Conservation (phyloP, 2,797 vertebrate genomes). For the Alosa sapidissima region DNA sequence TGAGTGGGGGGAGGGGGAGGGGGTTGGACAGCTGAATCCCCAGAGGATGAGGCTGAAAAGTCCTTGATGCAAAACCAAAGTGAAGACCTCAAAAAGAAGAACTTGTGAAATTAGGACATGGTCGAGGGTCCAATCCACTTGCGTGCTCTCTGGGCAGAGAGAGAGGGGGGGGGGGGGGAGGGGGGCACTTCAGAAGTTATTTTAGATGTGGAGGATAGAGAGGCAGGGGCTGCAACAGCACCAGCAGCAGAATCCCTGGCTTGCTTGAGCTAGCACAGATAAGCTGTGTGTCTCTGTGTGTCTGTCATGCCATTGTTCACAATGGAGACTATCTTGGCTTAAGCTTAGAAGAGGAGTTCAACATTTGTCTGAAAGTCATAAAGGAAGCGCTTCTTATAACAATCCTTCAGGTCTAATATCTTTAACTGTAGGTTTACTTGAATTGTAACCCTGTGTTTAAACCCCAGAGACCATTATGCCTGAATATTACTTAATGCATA, state of each 20-base stretch:
- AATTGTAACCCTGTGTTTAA: background rate
- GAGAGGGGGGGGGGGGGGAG: conserved; percentile 57
- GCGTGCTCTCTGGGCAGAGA: conserved; percentile 33
- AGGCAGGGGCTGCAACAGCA: conserved; percentile 17
- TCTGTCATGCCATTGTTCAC: background rate
- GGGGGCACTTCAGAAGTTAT: conserved; percentile 56
- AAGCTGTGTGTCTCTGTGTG: background rate
- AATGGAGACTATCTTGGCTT: conserved; percentile 7
- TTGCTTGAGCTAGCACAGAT: conserved; percentile 20
- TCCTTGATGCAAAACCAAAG: conserved; percentile 53
- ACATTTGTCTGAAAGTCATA: background rate
- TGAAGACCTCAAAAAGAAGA: conserved; percentile 51
- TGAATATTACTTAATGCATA: background rate
- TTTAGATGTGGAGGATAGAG: conserved; percentile 51
- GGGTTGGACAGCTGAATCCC: background rate
- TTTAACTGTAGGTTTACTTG: background rate
- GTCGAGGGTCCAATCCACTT: conserved; percentile 37
- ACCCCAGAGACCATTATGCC: background rate
- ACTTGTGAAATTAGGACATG: conserved; percentile 63
- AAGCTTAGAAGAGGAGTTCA: conserved; percentile 13
- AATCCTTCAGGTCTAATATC: background rate
- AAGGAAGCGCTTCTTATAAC: background rate
- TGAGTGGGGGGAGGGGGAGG: background rate
- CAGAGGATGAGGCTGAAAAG: conserved; percentile 50
- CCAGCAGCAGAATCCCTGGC: conserved; percentile 1